phyloP scores from a whole-genome alignment of 2,888 invertebrate species.

The Pemphredon lugubris region DNA sequence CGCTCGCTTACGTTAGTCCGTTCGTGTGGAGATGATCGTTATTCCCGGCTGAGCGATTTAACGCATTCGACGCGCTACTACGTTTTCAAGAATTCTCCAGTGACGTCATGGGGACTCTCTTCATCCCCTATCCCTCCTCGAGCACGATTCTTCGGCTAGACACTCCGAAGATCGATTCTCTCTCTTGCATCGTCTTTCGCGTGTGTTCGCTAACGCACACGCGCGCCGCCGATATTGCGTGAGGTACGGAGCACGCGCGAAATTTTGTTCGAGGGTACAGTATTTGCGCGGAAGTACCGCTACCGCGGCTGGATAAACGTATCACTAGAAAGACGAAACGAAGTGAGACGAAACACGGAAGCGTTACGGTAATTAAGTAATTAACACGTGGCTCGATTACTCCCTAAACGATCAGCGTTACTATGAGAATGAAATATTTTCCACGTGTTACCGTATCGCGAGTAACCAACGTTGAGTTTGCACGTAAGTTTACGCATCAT shows the following conservation, averaged over 20 bases:
- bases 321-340: no score
- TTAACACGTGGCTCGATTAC: not conserved
- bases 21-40: no score
- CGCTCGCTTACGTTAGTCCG: no score
- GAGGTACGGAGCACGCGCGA: conserved; percentile 5
- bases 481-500: not conserved
- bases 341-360: no score
- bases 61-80: no score
- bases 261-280: conserved; percentile 6
- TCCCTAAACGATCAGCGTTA: no score
- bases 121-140: conserved; percentile 21
- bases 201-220: not conserved
- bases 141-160: conserved; percentile 22
- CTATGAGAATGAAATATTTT: not conserved
- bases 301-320: no score
- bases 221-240: conserved; percentile 10
- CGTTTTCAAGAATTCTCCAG: conserved; percentile 28
- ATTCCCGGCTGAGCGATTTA: no score
- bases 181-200: conserved; percentile 19
- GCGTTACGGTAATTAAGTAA: not conserved
- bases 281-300: not conserved
- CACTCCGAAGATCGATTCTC: conserved; percentile 54
- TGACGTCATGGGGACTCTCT: conserved; percentile 30
- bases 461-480: not conserved
- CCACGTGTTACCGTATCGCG: not conserved